Conservation (phyloP, 2,888 invertebrate genomes). For the Terebella lapidaria region DNA sequence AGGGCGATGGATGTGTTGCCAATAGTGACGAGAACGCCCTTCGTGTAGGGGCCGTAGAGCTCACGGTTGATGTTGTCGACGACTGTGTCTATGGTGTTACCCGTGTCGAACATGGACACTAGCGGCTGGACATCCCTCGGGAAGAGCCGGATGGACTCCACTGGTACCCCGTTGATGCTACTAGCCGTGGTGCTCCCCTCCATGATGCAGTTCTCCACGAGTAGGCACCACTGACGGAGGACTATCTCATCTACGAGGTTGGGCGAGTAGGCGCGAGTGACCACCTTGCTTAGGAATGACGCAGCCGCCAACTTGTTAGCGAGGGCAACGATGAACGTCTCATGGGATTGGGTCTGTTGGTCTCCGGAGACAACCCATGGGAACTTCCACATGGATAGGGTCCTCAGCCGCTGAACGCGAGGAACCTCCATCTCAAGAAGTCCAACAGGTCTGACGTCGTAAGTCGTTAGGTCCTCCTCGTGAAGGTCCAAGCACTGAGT, state of each 20-base stretch:
- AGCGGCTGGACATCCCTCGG: slow-evolving; percentile 24
- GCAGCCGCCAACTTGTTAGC: slow-evolving; percentile 28
- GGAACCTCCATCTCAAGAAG: slow-evolving; percentile 27
- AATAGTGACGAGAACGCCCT: slow-evolving; percentile 27
- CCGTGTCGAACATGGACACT: slow-evolving; percentile 22
- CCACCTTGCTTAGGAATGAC: slow-evolving; percentile 23
- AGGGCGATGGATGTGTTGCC: slow-evolving; percentile 27
- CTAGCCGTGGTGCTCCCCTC: slow-evolving; percentile 25
- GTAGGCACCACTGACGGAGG: slow-evolving; percentile 25
- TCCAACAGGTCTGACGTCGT: slow-evolving; percentile 30
- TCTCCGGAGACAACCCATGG: slow-evolving; percentile 28
- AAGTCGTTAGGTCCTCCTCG: slow-evolving; percentile 26
- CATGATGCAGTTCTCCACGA: slow-evolving; percentile 28
- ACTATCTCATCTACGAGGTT: slow-evolving; percentile 22
- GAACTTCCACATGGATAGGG: slow-evolving; percentile 27
- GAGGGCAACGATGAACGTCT: slow-evolving; percentile 24
- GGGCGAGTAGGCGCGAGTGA: slow-evolving; percentile 21
- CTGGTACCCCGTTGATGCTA: slow-evolving; percentile 21
- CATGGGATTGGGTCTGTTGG: slow-evolving; percentile 26
- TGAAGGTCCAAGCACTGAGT: slow-evolving; percentile 19
- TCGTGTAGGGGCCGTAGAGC: slow-evolving; percentile 26
- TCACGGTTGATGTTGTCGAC: slow-evolving; percentile 27
- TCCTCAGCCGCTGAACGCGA: slow-evolving; percentile 13
- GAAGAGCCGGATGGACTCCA: slow-evolving; percentile 25
- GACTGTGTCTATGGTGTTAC: slow-evolving; percentile 25